phyloP scores from a whole-genome alignment of 2,113 vertebrate genomes.

The Oostethus manadensis region DNA sequence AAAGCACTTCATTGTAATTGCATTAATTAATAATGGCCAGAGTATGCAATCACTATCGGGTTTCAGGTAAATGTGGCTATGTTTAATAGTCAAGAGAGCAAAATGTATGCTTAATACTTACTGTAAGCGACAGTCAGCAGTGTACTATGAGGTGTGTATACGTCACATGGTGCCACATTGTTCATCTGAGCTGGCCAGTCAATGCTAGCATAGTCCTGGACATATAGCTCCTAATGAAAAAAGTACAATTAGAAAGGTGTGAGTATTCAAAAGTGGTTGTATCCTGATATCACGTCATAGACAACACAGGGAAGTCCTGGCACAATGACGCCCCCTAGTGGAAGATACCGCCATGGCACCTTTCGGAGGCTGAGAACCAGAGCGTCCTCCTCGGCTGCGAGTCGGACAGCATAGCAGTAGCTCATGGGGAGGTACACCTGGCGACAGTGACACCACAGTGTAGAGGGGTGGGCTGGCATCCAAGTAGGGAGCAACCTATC shows the following conservation, averaged over 20 bases:
- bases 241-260: not conserved
- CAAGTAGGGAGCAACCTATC: conserved; percentile 85
- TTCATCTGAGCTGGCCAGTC: conserved; percentile 87
- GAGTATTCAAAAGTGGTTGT: no score
- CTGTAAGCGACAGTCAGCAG: conserved; percentile 76
- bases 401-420: conserved; percentile 85
- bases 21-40: not conserved
- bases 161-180: conserved; percentile 80
- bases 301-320: no score
- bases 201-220: conserved; percentile 84
- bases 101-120: conserved; percentile 45
- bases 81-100: not conserved
- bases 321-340: conserved; percentile 32
- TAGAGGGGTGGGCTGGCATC: conserved; percentile 87
- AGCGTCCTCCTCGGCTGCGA: conserved; percentile 77
- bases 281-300: no score
- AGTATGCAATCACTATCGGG: no score
- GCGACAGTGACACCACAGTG: conserved; percentile 94
- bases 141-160: conserved; percentile 87
- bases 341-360: conserved; percentile 57
- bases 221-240: conserved; percentile 82
- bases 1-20: not conserved
- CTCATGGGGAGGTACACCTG: conserved; percentile 97
- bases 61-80: no score
- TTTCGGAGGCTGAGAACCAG: conserved; percentile 85